These are phyloP conservation scores for Chloroceryle aenea DNA, from an alignment of 2,113 vertebrate genomes.

Conservation along the genomic window DNA sequence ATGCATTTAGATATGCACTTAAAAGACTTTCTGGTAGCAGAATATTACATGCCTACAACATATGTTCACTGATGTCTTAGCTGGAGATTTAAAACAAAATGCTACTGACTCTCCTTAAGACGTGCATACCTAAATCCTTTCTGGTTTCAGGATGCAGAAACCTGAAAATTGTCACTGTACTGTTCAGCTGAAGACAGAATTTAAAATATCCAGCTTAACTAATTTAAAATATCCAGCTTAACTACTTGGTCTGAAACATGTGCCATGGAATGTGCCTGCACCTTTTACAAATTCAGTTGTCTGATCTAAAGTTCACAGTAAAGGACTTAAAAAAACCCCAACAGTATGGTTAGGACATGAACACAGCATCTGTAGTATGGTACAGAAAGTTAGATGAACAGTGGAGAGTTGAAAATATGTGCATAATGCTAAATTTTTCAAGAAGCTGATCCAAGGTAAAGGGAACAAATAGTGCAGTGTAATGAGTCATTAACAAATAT, in stretches of 20 bases:
- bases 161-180: background rate
- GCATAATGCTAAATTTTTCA: slow-evolving; percentile 5
- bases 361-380: background rate
- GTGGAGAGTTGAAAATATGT: background rate
- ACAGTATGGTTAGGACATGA: background rate
- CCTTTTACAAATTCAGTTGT: background rate
- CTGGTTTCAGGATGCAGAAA: background rate
- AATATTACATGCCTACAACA: background rate
- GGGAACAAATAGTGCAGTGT: slow-evolving; percentile 3
- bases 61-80: background rate
- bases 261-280: background rate
- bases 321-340: background rate
- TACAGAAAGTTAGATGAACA: background rate
- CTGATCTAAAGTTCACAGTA: background rate
- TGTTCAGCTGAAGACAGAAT: background rate
- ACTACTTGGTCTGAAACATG: background rate
- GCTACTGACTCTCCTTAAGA: background rate
- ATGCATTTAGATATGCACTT: background rate
- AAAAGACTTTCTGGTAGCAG: background rate
- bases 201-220: background rate
- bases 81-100: background rate
- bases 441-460: slow-evolving; percentile 23
- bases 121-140: background rate
- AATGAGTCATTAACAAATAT: slow-evolving; percentile 67
- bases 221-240: background rate